A percentile compares a stretch with the other conserved stretches of the same genome.
These are phyloP conservation scores for Galleria mellonella DNA, from an alignment of 1,140 invertebrate genomes.

Conservation along the genomic window DNA sequence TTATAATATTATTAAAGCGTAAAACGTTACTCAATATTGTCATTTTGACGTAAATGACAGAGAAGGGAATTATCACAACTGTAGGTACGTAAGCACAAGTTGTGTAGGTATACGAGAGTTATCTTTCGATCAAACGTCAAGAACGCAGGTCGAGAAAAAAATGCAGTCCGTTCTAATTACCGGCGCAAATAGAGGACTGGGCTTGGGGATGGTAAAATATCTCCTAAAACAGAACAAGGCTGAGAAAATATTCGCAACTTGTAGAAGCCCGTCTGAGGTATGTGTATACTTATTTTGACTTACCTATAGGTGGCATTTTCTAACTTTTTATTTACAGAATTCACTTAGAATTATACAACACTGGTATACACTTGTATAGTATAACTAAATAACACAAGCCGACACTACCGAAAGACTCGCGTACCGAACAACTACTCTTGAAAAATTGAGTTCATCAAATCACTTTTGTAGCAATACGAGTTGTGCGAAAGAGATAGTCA, in stretches of 20 bases:
- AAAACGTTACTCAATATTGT: conserved; percentile 59
- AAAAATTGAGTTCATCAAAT: conserved; percentile 7
- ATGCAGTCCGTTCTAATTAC: conserved; percentile 91
- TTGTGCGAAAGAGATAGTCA: conserved; percentile 15
- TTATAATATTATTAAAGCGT: conserved; percentile 44
- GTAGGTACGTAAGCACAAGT: neutral
- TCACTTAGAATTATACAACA: neutral
- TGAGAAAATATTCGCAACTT: conserved; percentile 59
- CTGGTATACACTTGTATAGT: conserved; percentile 2
- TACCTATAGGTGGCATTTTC: conserved; percentile 65
- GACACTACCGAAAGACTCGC: conserved; percentile 18
- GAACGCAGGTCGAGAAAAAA: conserved; percentile 12
- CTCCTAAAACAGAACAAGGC: conserved; percentile 44
- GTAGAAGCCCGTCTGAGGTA: conserved; percentile 60
- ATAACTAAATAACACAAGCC: conserved; percentile 8
- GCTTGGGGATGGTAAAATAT: conserved; percentile 87
- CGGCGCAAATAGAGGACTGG: conserved; percentile 91
- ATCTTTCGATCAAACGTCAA: conserved; percentile 23
- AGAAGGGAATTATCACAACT: conserved; percentile 27
- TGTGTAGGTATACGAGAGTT: neutral
- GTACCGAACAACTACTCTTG: conserved; percentile 23
- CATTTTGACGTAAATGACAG: conserved; percentile 65
- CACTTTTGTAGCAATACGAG: conserved; percentile 17
- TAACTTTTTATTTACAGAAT: neutral
- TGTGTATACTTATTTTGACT: conserved; percentile 29